These are phyloP conservation scores for Chlorodrepanis virens DNA, from an alignment of 2,113 vertebrate genomes.

Conservation along the genomic window DNA sequence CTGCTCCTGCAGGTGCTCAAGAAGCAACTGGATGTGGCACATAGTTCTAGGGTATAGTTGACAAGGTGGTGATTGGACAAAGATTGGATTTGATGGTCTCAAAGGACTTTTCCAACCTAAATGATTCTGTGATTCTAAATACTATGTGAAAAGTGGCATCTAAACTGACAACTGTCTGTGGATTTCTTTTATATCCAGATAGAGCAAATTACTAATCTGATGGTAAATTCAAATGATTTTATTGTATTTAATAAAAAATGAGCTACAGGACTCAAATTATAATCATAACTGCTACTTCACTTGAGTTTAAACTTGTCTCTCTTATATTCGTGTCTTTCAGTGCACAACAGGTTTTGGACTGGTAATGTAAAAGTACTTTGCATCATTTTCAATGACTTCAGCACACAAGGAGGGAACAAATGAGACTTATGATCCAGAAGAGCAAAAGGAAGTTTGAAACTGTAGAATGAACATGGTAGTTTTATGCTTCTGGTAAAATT, in stretches of 20 bases:
- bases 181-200: background rate
- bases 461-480: background rate
- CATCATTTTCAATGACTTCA: background rate
- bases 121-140: background rate
- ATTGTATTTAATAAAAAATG: background rate
- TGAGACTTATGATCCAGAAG: background rate
- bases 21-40: background rate
- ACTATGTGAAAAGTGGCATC: background rate
- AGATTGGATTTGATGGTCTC: background rate
- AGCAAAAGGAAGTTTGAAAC: background rate
- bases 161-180: background rate
- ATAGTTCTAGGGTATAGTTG: background rate
- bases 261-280: background rate
- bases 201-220: background rate
- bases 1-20: background rate
- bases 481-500: background rate
- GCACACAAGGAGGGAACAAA: background rate
- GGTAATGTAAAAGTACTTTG: background rate
- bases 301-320: background rate
- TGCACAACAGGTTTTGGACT: background rate
- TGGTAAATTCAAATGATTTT: background rate
- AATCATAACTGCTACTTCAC: background rate
- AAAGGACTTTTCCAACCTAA: background rate
- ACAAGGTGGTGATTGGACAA: background rate
- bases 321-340: background rate